These are phyloP conservation scores for Cnemophilus loriae DNA, from an alignment of 2,113 vertebrate genomes.

Conservation along the genomic window DNA sequence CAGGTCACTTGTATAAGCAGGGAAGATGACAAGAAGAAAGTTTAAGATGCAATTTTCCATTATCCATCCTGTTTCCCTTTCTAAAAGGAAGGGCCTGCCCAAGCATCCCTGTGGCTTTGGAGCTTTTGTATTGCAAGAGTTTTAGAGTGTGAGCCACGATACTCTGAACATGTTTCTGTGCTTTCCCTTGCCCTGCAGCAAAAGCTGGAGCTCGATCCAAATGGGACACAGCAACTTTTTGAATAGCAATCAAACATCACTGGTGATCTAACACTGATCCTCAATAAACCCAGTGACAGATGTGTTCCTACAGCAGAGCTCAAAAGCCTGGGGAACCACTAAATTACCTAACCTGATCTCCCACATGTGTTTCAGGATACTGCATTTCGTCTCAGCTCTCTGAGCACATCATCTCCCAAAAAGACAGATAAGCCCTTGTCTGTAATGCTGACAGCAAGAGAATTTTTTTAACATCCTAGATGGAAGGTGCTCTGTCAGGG, in stretches of 20 bases:
- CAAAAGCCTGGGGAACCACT: not conserved
- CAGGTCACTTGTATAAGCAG: not conserved
- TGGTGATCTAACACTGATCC: not conserved
- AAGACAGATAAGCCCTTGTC: not conserved
- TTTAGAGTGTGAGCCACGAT: not conserved
- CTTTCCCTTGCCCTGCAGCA: not conserved
- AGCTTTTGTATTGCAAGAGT: not conserved
- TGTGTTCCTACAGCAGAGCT: not conserved
- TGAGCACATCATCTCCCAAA: not conserved
- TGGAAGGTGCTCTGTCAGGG: not conserved
- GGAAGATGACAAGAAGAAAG: not conserved
- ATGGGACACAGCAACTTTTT: not conserved
- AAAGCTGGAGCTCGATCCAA: not conserved
- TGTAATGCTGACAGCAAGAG: not conserved
- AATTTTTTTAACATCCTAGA: accelerated
- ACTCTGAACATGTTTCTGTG: not conserved
- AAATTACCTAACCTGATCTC: not conserved
- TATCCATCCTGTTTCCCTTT: not conserved
- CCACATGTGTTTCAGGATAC: not conserved
- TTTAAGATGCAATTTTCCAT: not conserved
- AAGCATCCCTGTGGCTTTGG: not conserved
- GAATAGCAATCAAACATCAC: not conserved
- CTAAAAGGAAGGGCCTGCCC: not conserved
- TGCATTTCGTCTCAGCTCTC: not conserved
- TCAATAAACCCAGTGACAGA: not conserved